Percentiles rank a stretch among this genome's conserved stretches.
phyloP scores from a whole-genome alignment of 2,797 vertebrate species.

The Trematomus bernacchii region DNA sequence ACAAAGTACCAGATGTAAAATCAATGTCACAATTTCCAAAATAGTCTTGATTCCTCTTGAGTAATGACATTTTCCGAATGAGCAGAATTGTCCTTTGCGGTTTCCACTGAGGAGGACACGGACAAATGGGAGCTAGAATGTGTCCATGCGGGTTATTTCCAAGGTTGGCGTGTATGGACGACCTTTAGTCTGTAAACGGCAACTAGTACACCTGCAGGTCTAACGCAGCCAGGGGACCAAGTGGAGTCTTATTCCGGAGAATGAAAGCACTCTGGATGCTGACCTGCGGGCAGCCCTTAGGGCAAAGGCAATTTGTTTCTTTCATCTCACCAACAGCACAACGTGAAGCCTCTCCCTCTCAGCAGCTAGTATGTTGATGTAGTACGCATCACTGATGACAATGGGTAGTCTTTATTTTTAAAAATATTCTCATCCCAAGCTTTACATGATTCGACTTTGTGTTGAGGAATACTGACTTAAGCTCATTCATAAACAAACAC shows the following conservation, averaged over 20 bases:
- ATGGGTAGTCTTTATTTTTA: conserved; percentile 44
- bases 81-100: conserved; percentile 61
- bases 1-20: conserved; percentile 63
- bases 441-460: conserved; percentile 53
- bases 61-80: conserved; percentile 56
- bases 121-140: conserved; percentile 49
- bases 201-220: conserved; percentile 72
- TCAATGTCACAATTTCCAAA: conserved; percentile 61
- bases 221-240: conserved; percentile 69
- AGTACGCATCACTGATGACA: conserved; percentile 58
- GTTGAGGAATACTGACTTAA: conserved; percentile 74
- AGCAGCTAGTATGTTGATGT: conserved; percentile 61
- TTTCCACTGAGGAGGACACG: conserved; percentile 35
- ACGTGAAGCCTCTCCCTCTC: conserved; percentile 55
- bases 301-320: conserved; percentile 79
- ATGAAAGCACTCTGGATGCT: conserved; percentile 79
- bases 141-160: conserved; percentile 66
- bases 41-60: conserved; percentile 60
- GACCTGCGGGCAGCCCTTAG: conserved; percentile 77
- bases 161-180: conserved; percentile 62
- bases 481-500: conserved; percentile 73
- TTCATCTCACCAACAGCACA: conserved; percentile 73
- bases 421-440: conserved; percentile 48
- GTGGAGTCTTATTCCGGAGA: conserved; percentile 65
- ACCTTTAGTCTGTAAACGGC: conserved; percentile 75